Evolutionary conservation across 2,797 vertebrate genomes (phyloP).

Genomic region (Chiloscyllium punctatum): DNA sequence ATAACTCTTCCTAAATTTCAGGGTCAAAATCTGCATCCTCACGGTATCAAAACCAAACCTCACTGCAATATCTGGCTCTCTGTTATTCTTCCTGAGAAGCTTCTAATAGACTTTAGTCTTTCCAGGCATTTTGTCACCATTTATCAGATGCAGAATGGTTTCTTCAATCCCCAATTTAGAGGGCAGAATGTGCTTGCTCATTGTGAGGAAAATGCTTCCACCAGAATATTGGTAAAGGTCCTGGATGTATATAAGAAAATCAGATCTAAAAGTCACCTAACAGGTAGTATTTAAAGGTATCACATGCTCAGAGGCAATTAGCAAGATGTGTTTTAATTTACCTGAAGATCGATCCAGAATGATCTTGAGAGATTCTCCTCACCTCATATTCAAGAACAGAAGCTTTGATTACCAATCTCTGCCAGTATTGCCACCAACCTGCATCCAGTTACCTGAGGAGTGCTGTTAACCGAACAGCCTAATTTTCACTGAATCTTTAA

Average conservation of each 20-base stretch:
- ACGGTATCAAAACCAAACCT: not conserved
- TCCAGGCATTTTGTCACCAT: not conserved
- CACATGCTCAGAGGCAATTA: too few relatives aligned
- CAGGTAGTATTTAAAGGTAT: too few relatives aligned
- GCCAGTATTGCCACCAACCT: too few relatives aligned
- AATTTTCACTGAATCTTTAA: not conserved
- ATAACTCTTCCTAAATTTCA: not conserved
- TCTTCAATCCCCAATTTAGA: not conserved
- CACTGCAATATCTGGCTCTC: not conserved
- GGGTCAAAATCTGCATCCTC: not conserved
- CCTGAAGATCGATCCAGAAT: not conserved
- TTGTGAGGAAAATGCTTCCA: not conserved
- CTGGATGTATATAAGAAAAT: not conserved
- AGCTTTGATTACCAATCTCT: not conserved
- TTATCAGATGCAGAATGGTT: not conserved
- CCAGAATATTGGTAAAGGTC: not conserved
- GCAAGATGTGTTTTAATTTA: not conserved
- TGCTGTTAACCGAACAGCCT: not conserved
- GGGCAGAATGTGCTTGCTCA: not conserved
- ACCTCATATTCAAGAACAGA: not conserved
- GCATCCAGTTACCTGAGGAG: not conserved
- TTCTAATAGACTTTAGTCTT: not conserved
- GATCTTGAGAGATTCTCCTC: not conserved
- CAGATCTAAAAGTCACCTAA: not conserved
- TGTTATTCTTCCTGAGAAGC: not conserved